Evolutionary conservation across 2,888 invertebrate species (phyloP), one percentile per base, ranked within the genome.

Genomic region (Petrolisthes manimaculis): DNA sequence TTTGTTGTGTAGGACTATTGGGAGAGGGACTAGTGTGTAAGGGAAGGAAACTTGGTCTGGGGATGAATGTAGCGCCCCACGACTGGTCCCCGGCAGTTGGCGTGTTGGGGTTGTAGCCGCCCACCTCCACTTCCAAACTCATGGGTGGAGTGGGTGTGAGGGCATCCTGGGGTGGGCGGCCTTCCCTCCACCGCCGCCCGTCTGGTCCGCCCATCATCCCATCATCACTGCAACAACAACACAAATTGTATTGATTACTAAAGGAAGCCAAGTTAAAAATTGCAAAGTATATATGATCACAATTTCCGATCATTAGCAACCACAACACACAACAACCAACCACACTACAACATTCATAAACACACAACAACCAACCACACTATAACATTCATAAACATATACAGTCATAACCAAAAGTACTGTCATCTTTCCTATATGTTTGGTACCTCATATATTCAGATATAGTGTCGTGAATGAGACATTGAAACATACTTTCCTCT

Each of bases 81-180:
- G 53, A 9, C 55, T 37, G 3, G 8, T n/a, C n/a, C 51, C 18
- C 55, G 21, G 21, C 6, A 8, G 56, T 18, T 9, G 78, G 53
- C 5, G 6, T n/a, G 12, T n/a, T 78, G 78, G 85, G 85, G 21
- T 37, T n/a, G 55, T 86, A 86, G n/a, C 86, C 86, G 24, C 86
- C 86, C 51, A 86, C 83, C 69, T 86, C 86, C 67, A 86, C 86
- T 83, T 86, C 86, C 67, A 86, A 56, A 54, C 86, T 86, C 24
- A 86, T 12, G 67, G 86, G 75, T 9, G 75, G 77, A 4, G 86
- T 14, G 77, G 86, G 67, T 6, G 77, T 21, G 24, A 51, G 1
- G 18, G 54, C 4, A 5, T 71, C 80, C 3, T 69, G 37, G 2
- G 81, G 77, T 53, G 24, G 77, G 21, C 77, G 21, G 37, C 77